Evolutionary conservation across 2,888 invertebrate species (phyloP), one percentile per base, ranked within the genome.

Genomic region (Cheilosia scutellata): DNA sequence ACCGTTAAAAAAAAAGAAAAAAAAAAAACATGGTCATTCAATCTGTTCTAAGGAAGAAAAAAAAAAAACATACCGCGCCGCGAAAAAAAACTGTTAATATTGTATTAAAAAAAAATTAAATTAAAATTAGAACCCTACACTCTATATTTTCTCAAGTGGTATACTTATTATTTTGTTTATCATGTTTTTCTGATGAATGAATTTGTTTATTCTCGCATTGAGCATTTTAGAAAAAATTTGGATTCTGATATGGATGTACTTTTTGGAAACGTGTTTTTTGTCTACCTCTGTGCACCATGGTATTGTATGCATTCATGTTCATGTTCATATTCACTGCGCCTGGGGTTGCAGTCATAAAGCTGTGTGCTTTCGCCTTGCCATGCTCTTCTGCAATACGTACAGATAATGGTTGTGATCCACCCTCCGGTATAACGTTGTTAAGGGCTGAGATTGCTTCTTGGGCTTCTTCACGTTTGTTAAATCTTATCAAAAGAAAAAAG

Each of bases 381-480:
- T 93, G 93, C 89, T 93, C 93, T 89, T 93, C 93, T 72, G 93
- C 93, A 87, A 94, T 92, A 57, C 94, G 93, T 29, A 98, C 97
- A 88, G 95, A 95, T 55, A 98, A 93, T 27, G 97, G 96, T 91
- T 97, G 96, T 84, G 95, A 95, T 82, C 96, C 96, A 88, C 97
- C 97, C 88, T 96, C 96, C 66, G 97, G 96, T 92, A 97, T 95
- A 87, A 96, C 96, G 88, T 97, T 97, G 92, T 98, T 97, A 88
- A 98, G 93, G 87, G 95, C 95, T 58, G 95, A 95, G 90, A 98
- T 98, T 80, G 98, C 98, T 88, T 96, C 96, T 90, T 97, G 96
- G 25, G 98, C 98, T 92, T 98, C 97, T 90, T 97, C 96, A 74
- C 97, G 95, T 90, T 96, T 96, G 89, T 97, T 96, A 91, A 94